phyloP scores from a whole-genome alignment of 2,888 invertebrate species.

The Netelia inedita region DNA sequence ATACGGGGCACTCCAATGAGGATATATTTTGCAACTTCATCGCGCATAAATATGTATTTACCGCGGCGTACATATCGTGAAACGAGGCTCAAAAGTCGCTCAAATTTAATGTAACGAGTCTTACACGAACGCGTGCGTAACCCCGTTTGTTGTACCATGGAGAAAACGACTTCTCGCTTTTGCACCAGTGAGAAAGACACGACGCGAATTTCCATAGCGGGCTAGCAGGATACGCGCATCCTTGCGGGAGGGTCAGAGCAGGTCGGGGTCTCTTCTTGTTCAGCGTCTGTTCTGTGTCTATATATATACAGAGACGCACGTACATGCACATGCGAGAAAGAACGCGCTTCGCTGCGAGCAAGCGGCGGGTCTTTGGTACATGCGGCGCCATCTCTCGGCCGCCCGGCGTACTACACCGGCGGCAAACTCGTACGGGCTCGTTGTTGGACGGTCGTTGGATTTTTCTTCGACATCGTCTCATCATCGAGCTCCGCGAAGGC shows the following conservation, averaged over 20 bases:
- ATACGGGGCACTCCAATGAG: neutral
- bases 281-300: neutral
- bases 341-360: constrained; percentile 14
- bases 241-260: constrained; percentile 58
- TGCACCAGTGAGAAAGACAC: constrained; percentile 25
- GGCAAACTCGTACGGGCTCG: neutral
- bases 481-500: neutral
- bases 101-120: constrained; percentile 45
- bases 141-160: constrained; percentile 47
- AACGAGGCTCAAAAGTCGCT: constrained; percentile 58
- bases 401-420: neutral
- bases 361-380: constrained; percentile 26
- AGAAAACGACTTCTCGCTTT: constrained; percentile 58
- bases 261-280: constrained; percentile 61
- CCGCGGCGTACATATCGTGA: neutral
- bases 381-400: constrained; percentile 56
- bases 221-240: constrained; percentile 59
- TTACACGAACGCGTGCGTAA: constrained; percentile 49
- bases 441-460: neutral
- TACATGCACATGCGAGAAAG: constrained; percentile 11
- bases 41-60: constrained; percentile 33
- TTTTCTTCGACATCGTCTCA: neutral
- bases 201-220: constrained; percentile 66
- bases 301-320: constrained; percentile 1
- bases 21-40: neutral